A percentile compares a stretch with the other conserved stretches of the same genome.
These are phyloP conservation scores for Mythimna ferrago DNA, from an alignment of 2,888 invertebrate species.

Conservation along the genomic window DNA sequence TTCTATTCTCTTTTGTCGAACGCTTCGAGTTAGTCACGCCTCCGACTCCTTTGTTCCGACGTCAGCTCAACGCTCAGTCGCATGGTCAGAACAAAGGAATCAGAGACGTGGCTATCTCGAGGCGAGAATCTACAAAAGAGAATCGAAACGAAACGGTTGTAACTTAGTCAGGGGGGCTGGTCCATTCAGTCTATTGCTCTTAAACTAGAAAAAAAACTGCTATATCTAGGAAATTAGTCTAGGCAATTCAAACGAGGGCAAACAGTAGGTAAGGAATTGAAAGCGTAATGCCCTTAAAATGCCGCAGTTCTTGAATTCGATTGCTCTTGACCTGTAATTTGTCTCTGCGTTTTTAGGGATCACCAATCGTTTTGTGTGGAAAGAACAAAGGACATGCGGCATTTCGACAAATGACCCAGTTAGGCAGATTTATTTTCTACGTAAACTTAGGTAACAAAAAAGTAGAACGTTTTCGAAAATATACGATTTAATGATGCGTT, in stretches of 20 bases:
- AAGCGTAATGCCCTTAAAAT: constrained; percentile 14
- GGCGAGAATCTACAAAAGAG: too few species aligned
- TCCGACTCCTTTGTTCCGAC: too few species aligned
- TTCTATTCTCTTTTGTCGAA: too few species aligned
- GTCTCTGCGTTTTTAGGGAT: constrained; percentile 2
- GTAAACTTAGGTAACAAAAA: not conserved
- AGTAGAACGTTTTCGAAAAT: not conserved
- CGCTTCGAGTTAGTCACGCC: too few species aligned
- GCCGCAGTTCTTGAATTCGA: not conserved
- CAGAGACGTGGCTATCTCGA: too few species aligned
- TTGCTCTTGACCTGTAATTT: constrained; percentile 9
- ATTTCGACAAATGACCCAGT: constrained; percentile 4
- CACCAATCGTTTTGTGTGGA: not conserved
- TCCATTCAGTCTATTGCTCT: too few species aligned
- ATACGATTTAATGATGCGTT: not conserved
- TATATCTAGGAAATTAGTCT: too few species aligned
- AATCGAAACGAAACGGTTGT: too few species aligned
- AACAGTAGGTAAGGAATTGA: not conserved
- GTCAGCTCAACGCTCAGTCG: too few species aligned
- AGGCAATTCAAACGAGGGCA: not conserved
- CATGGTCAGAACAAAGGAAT: too few species aligned
- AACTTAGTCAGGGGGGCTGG: too few species aligned
- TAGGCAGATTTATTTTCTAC: not conserved
- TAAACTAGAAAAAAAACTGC: too few species aligned
- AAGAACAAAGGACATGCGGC: constrained; percentile 3